These are phyloP conservation scores for Erpornis zantholeuca DNA, from an alignment of 2,113 vertebrate species.

Conservation along the genomic window DNA sequence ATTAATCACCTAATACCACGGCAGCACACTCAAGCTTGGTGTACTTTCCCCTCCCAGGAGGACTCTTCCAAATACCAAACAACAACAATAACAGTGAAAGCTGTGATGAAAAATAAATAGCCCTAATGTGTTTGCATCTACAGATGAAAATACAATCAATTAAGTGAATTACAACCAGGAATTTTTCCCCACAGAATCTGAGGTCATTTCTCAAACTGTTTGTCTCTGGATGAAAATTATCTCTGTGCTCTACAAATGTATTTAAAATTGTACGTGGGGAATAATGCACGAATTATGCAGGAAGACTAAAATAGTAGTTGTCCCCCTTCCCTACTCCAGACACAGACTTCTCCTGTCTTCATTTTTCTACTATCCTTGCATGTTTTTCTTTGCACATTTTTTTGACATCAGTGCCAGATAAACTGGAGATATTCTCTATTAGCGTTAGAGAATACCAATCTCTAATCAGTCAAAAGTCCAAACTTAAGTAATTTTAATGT, in stretches of 20 bases:
- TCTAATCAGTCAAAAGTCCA: neutral
- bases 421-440: neutral
- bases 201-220: neutral
- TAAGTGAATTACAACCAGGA: neutral
- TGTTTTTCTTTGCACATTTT: neutral
- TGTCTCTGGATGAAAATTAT: neutral
- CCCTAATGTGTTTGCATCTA: neutral
- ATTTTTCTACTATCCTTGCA: neutral
- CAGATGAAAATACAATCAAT: neutral
- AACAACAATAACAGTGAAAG: neutral
- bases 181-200: neutral
- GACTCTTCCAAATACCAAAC: neutral
- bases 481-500: neutral
- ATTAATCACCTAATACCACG: neutral
- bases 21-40: accelerated
- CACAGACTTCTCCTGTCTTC: neutral
- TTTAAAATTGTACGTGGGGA: neutral
- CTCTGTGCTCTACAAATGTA: neutral
- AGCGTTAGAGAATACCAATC: neutral
- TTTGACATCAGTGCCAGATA: neutral
- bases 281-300: neutral
- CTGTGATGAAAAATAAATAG: neutral
- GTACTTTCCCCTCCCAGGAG: neutral
- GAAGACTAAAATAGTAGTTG: neutral
- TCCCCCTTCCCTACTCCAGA: neutral